phyloP scores from a whole-genome alignment of 2,797 vertebrate genomes.

The Phoeniculus purpureus region DNA sequence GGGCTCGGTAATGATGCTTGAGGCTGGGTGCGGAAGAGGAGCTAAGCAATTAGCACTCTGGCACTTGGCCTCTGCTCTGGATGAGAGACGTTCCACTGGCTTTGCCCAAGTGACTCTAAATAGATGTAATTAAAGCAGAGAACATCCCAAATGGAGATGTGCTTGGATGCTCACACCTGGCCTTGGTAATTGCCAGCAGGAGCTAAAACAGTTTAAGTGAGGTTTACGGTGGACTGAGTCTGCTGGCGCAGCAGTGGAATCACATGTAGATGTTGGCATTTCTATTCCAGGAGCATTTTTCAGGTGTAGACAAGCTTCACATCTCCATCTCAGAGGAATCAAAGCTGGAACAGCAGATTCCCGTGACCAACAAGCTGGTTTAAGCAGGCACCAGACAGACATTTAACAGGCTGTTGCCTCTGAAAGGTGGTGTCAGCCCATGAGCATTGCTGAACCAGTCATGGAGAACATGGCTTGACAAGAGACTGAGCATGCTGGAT shows the following conservation, averaged over 20 bases:
- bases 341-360: background rate
- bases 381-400: background rate
- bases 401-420: background rate
- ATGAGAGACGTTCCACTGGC: background rate
- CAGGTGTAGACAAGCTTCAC: background rate
- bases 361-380: background rate
- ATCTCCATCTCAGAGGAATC: background rate
- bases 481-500: background rate
- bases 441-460: background rate
- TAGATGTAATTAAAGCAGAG: constrained; percentile 31
- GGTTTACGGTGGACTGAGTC: background rate
- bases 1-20: background rate
- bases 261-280: background rate
- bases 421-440: background rate
- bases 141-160: constrained; percentile 36
- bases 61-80: constrained; percentile 22
- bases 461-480: fast-evolving
- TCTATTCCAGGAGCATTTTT: background rate
- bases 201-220: background rate
- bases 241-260: background rate
- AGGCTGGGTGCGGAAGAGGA: background rate
- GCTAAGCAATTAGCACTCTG: background rate
- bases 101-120: constrained; percentile 35
- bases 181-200: constrained; percentile 14
- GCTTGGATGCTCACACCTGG: constrained; percentile 40